These are phyloP conservation scores for Hepsetus odoe DNA, from an alignment of 2,113 vertebrate genomes.

Conservation along the genomic window DNA sequence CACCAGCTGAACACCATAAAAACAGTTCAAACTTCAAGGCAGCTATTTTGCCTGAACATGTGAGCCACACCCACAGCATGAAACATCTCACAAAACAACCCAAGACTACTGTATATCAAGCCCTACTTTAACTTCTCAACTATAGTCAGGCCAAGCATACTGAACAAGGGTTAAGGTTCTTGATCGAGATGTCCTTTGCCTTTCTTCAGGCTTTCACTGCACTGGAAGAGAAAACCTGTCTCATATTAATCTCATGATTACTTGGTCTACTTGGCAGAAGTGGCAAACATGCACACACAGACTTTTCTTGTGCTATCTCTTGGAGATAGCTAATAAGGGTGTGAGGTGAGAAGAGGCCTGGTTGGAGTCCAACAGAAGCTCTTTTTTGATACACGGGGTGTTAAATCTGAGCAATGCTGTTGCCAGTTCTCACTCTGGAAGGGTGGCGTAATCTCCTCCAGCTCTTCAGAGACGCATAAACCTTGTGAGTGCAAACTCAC, in stretches of 20 bases:
- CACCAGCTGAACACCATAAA: no score
- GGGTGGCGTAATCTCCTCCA: not conserved
- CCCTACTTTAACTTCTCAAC: no score
- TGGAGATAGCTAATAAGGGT: not conserved
- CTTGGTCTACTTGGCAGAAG: not conserved
- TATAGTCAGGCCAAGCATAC: no score
- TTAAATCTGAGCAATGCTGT: conserved; percentile 21
- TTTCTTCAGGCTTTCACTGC: not conserved
- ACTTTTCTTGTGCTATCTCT: not conserved
- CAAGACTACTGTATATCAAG: no score
- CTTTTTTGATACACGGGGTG: not conserved
- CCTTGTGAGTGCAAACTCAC: not conserved
- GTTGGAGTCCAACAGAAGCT: conserved; percentile 14
- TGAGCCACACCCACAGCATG: no score
- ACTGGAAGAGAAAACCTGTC: not conserved
- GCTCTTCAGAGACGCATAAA: not conserved
- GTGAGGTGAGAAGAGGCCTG: conserved; percentile 4
- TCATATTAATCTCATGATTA: not conserved
- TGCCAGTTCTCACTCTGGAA: not conserved
- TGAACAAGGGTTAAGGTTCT: no score
- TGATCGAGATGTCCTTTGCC: no score
- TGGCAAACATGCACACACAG: not conserved
- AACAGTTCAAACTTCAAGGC: no score
- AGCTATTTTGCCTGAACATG: no score
- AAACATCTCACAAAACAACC: no score